A percentile compares a stretch with the other conserved stretches of the same genome.
phyloP scores from a whole-genome alignment of 2,797 vertebrate genomes.

The Pelodytes ibericus region DNA sequence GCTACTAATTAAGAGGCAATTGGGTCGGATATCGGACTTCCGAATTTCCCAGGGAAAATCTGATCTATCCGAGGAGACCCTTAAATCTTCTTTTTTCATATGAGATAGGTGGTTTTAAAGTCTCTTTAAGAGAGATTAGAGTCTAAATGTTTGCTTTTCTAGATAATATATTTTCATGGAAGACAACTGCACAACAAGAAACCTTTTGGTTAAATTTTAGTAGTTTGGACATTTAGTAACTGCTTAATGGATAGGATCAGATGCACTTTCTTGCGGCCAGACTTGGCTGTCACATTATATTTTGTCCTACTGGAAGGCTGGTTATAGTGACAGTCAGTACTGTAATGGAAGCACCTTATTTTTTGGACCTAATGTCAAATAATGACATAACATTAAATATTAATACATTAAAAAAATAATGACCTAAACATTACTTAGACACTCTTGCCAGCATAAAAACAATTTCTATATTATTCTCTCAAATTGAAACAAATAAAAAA shows the following conservation, averaged over 20 bases:
- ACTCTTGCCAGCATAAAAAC: neutral
- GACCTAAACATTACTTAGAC: neutral
- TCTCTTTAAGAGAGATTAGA: too few species aligned
- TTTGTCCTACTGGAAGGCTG: neutral
- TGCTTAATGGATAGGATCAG: neutral
- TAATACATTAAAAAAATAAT: neutral
- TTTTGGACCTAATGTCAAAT: neutral
- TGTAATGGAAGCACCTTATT: neutral
- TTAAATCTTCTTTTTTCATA: too few species aligned
- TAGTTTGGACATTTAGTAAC: neutral
- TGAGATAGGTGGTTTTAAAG: too few species aligned
- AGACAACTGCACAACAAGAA: too few species aligned
- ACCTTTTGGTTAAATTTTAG: conserved; percentile 15
- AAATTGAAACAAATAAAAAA: too few species aligned
- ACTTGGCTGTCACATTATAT: neutral
- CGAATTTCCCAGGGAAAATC: too few species aligned
- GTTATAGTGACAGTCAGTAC: neutral
- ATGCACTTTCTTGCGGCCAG: neutral
- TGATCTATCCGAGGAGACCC: too few species aligned
- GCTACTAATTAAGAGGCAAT: too few species aligned
- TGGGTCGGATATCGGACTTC: too few species aligned
- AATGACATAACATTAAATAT: neutral
- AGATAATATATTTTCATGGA: too few species aligned
- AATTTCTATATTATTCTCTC: too few species aligned
- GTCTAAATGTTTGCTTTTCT: too few species aligned